Evolutionary conservation across 2,888 invertebrate genomes (phyloP).

Genomic region (Agonopterix arenella): DNA sequence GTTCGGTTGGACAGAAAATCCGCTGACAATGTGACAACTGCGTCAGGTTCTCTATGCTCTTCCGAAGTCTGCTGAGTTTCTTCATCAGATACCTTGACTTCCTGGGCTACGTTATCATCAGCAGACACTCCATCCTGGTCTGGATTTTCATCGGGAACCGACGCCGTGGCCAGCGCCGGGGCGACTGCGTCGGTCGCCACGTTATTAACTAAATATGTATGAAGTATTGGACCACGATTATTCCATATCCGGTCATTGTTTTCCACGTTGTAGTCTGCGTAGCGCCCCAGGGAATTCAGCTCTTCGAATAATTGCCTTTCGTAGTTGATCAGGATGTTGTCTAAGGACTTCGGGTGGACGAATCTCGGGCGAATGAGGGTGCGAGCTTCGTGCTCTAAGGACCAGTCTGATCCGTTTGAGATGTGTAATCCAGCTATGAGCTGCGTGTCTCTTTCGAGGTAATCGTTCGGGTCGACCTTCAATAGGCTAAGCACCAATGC

Average conservation of each 20-base stretch:
- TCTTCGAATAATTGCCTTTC: constrained; percentile 85
- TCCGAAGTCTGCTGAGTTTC: neutral
- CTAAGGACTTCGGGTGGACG: constrained; percentile 84
- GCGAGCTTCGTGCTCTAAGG: constrained; percentile 74
- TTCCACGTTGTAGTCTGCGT: constrained; percentile 38
- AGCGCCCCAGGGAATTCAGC: constrained; percentile 81
- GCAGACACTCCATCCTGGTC: constrained; percentile 55
- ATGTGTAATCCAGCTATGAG: constrained; percentile 75
- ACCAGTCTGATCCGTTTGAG: constrained; percentile 83
- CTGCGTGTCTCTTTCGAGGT: constrained; percentile 76
- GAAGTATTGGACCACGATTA: constrained; percentile 51
- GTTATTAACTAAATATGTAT: constrained; percentile 71
- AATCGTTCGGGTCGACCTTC: constrained; percentile 84
- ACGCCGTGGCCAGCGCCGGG: constrained; percentile 44
- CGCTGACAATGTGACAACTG: constrained; percentile 57
- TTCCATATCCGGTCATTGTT: constrained; percentile 66
- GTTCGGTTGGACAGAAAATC: constrained; percentile 53
- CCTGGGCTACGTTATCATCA: constrained; percentile 67
- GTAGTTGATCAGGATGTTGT: constrained; percentile 82
- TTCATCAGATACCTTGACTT: constrained; percentile 59
- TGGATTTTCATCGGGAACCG: constrained; percentile 35
- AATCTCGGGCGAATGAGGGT: constrained; percentile 77
- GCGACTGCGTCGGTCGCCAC: constrained; percentile 66
- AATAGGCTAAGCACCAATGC: constrained; percentile 88
- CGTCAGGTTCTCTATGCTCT: constrained; percentile 42